Evolutionary conservation across 2,888 invertebrate genomes (phyloP).

Genomic region (Leucoptera coffeella): DNA sequence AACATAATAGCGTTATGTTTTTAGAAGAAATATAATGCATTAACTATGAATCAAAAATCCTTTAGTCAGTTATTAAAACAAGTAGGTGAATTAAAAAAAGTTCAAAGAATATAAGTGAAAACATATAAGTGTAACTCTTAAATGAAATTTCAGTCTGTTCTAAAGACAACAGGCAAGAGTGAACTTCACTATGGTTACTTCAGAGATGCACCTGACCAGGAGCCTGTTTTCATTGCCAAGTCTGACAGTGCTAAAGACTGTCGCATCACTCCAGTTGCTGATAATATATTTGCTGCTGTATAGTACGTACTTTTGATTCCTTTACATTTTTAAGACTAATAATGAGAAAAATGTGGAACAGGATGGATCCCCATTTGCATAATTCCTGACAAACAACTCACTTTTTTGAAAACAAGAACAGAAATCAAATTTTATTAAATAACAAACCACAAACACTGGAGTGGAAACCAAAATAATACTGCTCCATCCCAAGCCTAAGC

Average conservation of each 20-base stretch:
- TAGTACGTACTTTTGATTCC: too few relatives aligned
- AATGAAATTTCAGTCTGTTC: slow-evolving; percentile 52
- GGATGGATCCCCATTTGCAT: too few relatives aligned
- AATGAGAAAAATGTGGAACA: too few relatives aligned
- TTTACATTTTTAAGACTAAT: too few relatives aligned
- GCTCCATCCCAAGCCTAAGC: too few relatives aligned
- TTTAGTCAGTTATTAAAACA: neutral
- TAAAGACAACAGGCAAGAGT: slow-evolving; percentile 61
- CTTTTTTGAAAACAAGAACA: too few relatives aligned
- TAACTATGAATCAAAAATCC: neutral
- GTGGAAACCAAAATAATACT: too few relatives aligned
- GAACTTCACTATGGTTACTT: slow-evolving; percentile 87
- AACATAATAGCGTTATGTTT: too few relatives aligned
- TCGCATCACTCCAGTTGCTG: slow-evolving; percentile 64
- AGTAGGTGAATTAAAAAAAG: neutral
- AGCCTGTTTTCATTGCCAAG: slow-evolving; percentile 70
- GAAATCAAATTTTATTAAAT: too few relatives aligned
- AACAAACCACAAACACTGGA: too few relatives aligned
- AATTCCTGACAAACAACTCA: too few relatives aligned
- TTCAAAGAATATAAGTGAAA: too few relatives aligned
- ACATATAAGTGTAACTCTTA: neutral
- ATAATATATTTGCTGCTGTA: slow-evolving; percentile 75
- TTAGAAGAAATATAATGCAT: neutral
- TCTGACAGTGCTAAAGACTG: slow-evolving; percentile 67
- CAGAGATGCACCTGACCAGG: slow-evolving; percentile 71